Base-by-base conservation (phyloP, 2,888 invertebrate genomes). In the Adineta ricciae region DNA sequence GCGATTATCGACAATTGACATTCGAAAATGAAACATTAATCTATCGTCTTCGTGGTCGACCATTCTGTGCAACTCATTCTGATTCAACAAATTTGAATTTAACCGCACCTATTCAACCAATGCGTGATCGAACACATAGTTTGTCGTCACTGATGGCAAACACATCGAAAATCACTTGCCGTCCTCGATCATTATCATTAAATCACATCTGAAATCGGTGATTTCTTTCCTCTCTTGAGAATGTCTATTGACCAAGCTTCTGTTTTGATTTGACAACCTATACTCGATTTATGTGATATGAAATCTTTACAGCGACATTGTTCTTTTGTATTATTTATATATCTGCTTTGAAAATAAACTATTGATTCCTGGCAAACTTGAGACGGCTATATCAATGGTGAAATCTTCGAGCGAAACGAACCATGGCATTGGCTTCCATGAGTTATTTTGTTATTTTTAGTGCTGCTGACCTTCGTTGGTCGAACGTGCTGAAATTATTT, bases 21-120 rank as follows among this genome's bases (percentile, higher is more conserved):
- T 78, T 78, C 41, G 78, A 78, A 24, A 78, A 78, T 78, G 78
- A 78, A 78, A 78, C 78, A 38, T 78, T 78, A 41, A 2, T 21
- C 3, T 78, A 78, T 78, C 78, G 78, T 78, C 27, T 64, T 64
- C 32, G 32, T 64, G 64, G 32, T 32, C 64, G 64, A 32, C 32
- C 64, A 64, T 64, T 64, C 16, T 64, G 32, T 4, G 4, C 32
- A 46, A 5, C 46, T 46, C 46, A 8, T 46, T 8, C 19, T 64
- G 32, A 0, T 32, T 16, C 2, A 32, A 16, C 32, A 32, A 27
- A 64, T 19, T 32, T 64, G 32, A 64, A 27, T 32, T 46, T 3
- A 19, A 19, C 16, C 1, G 32, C 32, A 14, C 64, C 64, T 14
- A 16, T 2, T 64, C 5, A 16, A 32, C 64, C 16, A 64, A 24